These are phyloP conservation scores for Leptoclinus maculatus DNA, from an alignment of 2,797 vertebrate genomes.

Conservation along the genomic window DNA sequence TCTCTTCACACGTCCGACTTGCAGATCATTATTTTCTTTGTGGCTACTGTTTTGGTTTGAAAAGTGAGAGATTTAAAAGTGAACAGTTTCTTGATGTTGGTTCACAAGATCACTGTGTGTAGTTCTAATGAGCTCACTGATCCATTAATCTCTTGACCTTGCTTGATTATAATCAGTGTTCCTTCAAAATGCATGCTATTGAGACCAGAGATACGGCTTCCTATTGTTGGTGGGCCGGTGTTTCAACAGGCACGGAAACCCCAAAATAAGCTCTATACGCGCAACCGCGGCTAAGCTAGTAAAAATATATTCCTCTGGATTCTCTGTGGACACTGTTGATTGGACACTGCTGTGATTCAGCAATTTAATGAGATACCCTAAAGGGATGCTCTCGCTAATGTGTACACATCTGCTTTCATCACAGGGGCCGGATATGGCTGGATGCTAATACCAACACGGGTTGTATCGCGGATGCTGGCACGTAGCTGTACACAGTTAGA, in stretches of 20 bases:
- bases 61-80: slow-evolving; percentile 10
- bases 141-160: slow-evolving; percentile 65
- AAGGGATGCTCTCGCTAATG: slow-evolving; percentile 71
- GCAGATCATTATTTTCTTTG: slow-evolving; percentile 4
- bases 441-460: slow-evolving; percentile 62
- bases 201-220: slow-evolving; percentile 42
- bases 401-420: slow-evolving; percentile 78
- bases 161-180: slow-evolving; percentile 51
- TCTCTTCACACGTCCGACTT: slow-evolving; percentile 15
- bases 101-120: slow-evolving; percentile 12
- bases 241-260: slow-evolving; percentile 24
- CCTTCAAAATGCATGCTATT: slow-evolving; percentile 41
- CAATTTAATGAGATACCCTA: slow-evolving; percentile 75
- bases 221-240: neutral
- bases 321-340: slow-evolving; percentile 70
- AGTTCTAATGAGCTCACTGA: slow-evolving; percentile 32
- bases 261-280: slow-evolving; percentile 10
- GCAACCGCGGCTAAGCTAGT: slow-evolving; percentile 21
- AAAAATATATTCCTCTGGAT: slow-evolving; percentile 47
- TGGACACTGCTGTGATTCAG: slow-evolving; percentile 70
- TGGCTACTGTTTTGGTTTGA: slow-evolving; percentile 1
- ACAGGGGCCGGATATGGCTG: slow-evolving; percentile 61
- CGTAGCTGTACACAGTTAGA: slow-evolving; percentile 46
- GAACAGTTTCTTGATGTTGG: neutral
- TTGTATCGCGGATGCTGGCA: slow-evolving; percentile 42